Base-by-base conservation (phyloP, 2,888 invertebrate genomes). In the Drosophila kanekoi region DNA sequence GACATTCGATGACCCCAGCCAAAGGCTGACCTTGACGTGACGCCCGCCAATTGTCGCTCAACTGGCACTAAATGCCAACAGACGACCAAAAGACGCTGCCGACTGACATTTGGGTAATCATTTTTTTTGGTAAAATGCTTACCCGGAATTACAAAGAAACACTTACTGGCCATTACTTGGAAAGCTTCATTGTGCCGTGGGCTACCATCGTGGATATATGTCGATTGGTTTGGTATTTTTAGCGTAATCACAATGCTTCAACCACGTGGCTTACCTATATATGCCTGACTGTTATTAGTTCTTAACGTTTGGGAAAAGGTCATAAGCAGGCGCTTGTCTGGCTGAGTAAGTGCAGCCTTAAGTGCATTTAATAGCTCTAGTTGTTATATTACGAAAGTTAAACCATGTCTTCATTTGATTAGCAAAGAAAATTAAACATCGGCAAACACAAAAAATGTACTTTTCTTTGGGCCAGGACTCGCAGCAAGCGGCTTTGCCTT, bases 1-100 rank as follows among this genome's bases (percentile, higher is more conserved):
- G 68, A 58, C 67, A 52, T 52, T 70, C 61, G 60, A 20, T 48
- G 53, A 66, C 37, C 53, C 44, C 41, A 11, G 33, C 35, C 38
- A 16, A 11, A 37, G 57, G 28, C 66, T 72, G 89, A 87, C 89
- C 85, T 82, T 88, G 86, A 82, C 82, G 76, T 87, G 88, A 67
- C 79, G 79, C 38, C 65, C 48, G 60, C 63, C 83, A 71, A 66
- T 72, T 79, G 80, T 65, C 83, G 54, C 65, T 79, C 76, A 68
- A 69, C 64, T 69, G 69, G 62, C 77, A 72, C 84, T 77, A 89
- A 89, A 89, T 70, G 89, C 79, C 75, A 89, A 20, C 72, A 79
- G 75, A 73, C 58, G 32, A 41, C 37, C 14, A 54, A 41, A 5
- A 28, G 16, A 38, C 45, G 11, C 48, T 49, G 49, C 35, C 23